Evolutionary conservation across 2,113 vertebrate genomes (phyloP).

Genomic region (Enhydra lutris): DNA sequence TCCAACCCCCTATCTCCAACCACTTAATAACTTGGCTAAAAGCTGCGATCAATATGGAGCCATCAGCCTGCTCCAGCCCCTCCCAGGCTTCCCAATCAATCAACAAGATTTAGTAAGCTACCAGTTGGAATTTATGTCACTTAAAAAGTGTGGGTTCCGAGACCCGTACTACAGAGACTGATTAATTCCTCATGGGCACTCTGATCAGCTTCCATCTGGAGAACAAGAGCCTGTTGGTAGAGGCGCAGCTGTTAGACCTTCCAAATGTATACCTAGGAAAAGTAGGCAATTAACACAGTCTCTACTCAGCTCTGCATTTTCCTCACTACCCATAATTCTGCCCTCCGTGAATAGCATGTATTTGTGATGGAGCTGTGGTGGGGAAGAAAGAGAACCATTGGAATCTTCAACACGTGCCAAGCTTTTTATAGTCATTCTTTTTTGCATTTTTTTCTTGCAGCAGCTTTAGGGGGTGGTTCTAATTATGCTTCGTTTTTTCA

Average conservation of each 20-base stretch:
- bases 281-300: neutral
- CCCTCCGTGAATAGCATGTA: neutral
- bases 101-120: conserved; percentile 67
- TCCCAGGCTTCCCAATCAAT: conserved; percentile 50
- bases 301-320: neutral
- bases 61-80: conserved; percentile 54
- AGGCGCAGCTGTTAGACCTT: conserved; percentile 37
- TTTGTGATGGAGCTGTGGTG: neutral
- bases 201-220: conserved; percentile 60
- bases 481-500: neutral
- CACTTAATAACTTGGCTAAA: conserved; percentile 72
- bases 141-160: conserved; percentile 58
- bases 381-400: neutral
- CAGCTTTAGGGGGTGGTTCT: neutral
- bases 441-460: neutral
- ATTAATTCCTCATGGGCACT: conserved; percentile 56
- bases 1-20: conserved; percentile 51
- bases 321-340: neutral
- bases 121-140: conserved; percentile 55
- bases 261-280: neutral
- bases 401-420: neutral
- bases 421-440: neutral
- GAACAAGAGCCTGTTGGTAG: conserved; percentile 33
- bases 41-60: conserved; percentile 67
- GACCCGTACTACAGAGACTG: conserved; percentile 39